These are phyloP conservation scores for Hyposmocoma kahamanoa DNA, from an alignment of 1,140 invertebrate species.

Conservation along the genomic window DNA sequence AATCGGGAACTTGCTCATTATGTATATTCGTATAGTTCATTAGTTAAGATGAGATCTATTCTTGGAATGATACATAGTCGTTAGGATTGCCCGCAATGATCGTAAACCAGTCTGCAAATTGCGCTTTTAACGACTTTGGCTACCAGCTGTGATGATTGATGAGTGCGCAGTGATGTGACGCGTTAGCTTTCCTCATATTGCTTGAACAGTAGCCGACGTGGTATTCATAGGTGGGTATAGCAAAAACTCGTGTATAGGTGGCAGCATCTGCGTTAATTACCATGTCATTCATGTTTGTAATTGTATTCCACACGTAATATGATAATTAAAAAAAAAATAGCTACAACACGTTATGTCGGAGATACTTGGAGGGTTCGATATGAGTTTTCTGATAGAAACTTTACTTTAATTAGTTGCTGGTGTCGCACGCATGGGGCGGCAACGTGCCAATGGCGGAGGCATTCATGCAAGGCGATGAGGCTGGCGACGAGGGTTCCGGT, in stretches of 20 bases:
- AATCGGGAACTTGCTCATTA: constrained; percentile 2
- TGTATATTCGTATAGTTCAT: not conserved
- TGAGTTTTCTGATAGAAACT: too few relatives aligned
- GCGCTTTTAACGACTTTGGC: not conserved
- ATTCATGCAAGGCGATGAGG: constrained; percentile 69
- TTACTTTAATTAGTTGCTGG: constrained; percentile 52
- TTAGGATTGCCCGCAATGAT: not conserved
- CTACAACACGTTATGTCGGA: too few relatives aligned
- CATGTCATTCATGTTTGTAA: too few relatives aligned
- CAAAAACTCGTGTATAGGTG: too few relatives aligned
- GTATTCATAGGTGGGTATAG: too few relatives aligned
- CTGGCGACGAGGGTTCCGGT: constrained; percentile 55
- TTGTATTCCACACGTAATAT: too few relatives aligned
- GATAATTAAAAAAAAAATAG: too few relatives aligned
- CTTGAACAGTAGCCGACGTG: not conserved
- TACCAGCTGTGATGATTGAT: not conserved
- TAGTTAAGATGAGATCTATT: not conserved
- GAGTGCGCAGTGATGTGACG: not conserved
- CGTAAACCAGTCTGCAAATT: constrained; percentile 3
- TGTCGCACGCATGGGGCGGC: constrained; percentile 41
- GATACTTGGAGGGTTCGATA: too few relatives aligned
- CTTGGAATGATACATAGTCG: not conserved
- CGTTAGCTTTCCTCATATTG: not conserved
- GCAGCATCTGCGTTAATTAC: too few relatives aligned
- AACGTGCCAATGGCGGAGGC: constrained; percentile 43